Base-by-base conservation (phyloP, 2,888 invertebrate genomes). In the Sipunculus nudus region DNA sequence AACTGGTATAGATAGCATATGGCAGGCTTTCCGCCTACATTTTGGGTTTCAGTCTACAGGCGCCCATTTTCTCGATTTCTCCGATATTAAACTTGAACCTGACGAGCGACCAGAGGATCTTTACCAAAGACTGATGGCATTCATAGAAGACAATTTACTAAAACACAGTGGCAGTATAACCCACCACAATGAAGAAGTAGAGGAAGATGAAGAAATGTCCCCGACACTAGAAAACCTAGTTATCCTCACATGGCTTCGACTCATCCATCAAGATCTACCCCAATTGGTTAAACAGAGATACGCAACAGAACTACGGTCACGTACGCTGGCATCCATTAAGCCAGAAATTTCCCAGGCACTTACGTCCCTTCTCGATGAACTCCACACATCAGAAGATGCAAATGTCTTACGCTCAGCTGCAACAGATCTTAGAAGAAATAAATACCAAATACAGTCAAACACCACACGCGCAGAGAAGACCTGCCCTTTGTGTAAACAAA, bases 21-120 rank as follows among this genome's bases (percentile, higher is more conserved):
- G 59, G 63, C 56, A 63, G 23, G 40, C 59, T 3, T 68, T 72
- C 21, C 53, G 69, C 0, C 38, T 61, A 19, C 68, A 74, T 41
- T 70, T 57, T 59, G 72, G 72, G 1, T 71, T 73, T 39, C 73
- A 74, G 32, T 61, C 67, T 5, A 68, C 71, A 10, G 70, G 72
- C 2, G 63, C 48, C 1, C 68, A 67, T 28, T 70, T 73, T 26
- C 8, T 70, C 1, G 63, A 69, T 40, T 63, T 69, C 26, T 52
- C 53, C 3, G 47, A 52, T 29, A 61, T 72, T 5, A 28, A 53
- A 3, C 53, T 61, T 3, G 59, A 70, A 31, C 59, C 57, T 5
- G 59, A 52, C 1, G 71, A 72, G 49, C 41, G 64, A n/a, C 66
- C 60, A 0, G 66, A 70, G 25, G 62, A 71, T 38, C 32, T 70